phyloP scores from a whole-genome alignment of 1,140 invertebrate genomes.

The Macrobrachium rosenbergii region DNA sequence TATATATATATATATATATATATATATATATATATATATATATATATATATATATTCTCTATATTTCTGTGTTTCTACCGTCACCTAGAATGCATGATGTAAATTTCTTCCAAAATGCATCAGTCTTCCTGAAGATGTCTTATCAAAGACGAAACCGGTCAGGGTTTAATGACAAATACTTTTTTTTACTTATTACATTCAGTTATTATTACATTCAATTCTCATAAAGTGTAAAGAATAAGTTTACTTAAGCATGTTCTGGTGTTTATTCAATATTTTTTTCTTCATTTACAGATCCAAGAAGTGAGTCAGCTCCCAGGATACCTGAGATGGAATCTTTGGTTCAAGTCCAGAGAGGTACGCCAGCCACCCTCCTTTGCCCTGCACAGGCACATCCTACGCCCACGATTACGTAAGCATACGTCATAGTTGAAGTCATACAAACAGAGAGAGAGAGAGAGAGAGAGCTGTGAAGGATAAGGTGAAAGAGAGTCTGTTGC shows the following conservation, averaged over 20 bases:
- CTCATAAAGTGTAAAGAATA: too few relatives aligned
- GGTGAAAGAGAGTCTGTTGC: too few relatives aligned
- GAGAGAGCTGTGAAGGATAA: not conserved
- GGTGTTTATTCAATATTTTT: not conserved
- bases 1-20: not conserved
- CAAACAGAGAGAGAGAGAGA: slow-evolving; percentile 4
- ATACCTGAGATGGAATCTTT: slow-evolving; percentile 44
- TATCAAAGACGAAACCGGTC: too few relatives aligned
- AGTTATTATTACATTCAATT: too few relatives aligned
- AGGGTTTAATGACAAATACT: too few relatives aligned
- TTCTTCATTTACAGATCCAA: not conserved
- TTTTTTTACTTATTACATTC: too few relatives aligned
- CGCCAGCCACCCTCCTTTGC: slow-evolving; percentile 44
- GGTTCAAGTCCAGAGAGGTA: slow-evolving; percentile 29
- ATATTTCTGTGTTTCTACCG: not conserved
- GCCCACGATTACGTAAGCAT: slow-evolving; percentile 45
- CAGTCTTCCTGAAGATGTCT: too few relatives aligned
- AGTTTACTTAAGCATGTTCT: not conserved
- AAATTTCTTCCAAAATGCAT: too few relatives aligned
- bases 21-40: not conserved
- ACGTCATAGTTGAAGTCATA: not conserved
- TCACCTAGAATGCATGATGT: too few relatives aligned
- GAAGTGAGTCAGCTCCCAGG: slow-evolving; percentile 44
- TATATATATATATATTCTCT: not conserved
- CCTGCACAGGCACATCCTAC: slow-evolving; percentile 44